Conservation (phyloP, 1,140 invertebrate genomes). For the Stratiolaelaps scimitus region DNA sequence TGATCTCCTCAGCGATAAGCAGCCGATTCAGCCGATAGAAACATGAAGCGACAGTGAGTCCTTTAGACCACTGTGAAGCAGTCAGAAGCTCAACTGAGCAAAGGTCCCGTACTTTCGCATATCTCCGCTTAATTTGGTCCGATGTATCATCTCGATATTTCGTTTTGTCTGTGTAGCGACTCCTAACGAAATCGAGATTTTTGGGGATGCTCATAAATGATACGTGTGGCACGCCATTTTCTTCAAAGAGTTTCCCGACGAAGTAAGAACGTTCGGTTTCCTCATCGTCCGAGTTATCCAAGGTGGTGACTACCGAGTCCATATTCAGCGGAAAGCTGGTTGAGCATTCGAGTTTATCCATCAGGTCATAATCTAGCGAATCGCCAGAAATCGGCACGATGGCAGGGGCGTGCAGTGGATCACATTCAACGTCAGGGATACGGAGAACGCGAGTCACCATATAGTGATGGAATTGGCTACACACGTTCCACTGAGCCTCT, state of each 20-base stretch:
- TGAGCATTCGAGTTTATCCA: not conserved
- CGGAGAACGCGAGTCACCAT: not conserved
- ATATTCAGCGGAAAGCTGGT: not conserved
- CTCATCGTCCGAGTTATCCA: not conserved
- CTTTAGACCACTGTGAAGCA: conserved; percentile 14
- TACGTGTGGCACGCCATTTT: not conserved
- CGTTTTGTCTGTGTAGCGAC: not conserved
- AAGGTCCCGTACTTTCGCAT: not conserved
- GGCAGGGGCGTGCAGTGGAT: not conserved
- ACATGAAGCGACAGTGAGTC: not conserved
- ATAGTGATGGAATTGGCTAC: not conserved
- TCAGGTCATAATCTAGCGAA: not conserved
- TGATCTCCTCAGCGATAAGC: not conserved
- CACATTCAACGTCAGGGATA: not conserved
- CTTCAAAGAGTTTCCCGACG: conserved; percentile 1
- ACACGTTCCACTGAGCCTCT: not conserved
- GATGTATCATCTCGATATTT: not conserved
- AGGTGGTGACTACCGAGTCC: not conserved
- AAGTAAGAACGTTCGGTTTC: not conserved
- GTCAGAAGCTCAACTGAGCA: not conserved
- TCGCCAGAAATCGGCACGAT: not conserved
- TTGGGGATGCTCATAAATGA: not conserved
- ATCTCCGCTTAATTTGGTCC: not conserved
- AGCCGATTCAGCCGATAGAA: conserved; percentile 2
- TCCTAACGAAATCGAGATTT: not conserved